Conservation (phyloP, 2,888 invertebrate genomes). For the Eupithecia dodoneata region DNA sequence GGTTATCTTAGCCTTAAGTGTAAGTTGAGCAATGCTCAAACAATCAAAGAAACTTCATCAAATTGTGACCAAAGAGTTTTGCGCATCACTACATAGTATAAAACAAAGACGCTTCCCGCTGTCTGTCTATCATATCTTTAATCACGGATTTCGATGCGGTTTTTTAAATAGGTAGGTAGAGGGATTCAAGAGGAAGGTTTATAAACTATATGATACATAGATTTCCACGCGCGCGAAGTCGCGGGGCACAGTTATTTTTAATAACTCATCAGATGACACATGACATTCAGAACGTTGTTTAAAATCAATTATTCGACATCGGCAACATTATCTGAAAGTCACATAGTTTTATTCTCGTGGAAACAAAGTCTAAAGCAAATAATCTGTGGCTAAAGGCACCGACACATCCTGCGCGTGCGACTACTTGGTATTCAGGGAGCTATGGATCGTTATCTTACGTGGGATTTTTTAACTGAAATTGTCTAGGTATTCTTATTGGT, state of each 20-base stretch:
- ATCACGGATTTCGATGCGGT: too few species aligned
- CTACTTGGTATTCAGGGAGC: constrained; percentile 50
- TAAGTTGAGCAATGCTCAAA: too few species aligned
- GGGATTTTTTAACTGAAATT: constrained; percentile 39
- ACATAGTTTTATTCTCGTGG: constrained; percentile 41
- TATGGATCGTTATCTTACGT: constrained; percentile 49
- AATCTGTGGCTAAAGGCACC: constrained; percentile 65
- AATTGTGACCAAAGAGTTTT: background rate
- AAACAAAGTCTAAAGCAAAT: constrained; percentile 40
- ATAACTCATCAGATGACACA: too few species aligned
- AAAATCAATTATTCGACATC: background rate
- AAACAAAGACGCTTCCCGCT: too few species aligned
- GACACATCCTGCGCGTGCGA: constrained; percentile 71
- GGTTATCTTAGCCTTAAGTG: too few species aligned
- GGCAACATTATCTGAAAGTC: constrained; percentile 6
- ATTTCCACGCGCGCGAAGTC: too few species aligned
- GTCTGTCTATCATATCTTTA: too few species aligned
- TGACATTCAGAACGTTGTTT: background rate
- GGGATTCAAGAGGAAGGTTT: too few species aligned
- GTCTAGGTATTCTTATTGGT: constrained; percentile 5
- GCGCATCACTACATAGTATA: too few species aligned
- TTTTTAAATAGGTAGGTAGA: too few species aligned
- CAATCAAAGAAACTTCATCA: background rate
- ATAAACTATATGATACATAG: too few species aligned
- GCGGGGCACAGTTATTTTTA: too few species aligned